A percentile compares a stretch with the other conserved stretches of the same genome.
Evolutionary conservation across 1,140 invertebrate species (phyloP).

Genomic region (Ips typographus): DNA sequence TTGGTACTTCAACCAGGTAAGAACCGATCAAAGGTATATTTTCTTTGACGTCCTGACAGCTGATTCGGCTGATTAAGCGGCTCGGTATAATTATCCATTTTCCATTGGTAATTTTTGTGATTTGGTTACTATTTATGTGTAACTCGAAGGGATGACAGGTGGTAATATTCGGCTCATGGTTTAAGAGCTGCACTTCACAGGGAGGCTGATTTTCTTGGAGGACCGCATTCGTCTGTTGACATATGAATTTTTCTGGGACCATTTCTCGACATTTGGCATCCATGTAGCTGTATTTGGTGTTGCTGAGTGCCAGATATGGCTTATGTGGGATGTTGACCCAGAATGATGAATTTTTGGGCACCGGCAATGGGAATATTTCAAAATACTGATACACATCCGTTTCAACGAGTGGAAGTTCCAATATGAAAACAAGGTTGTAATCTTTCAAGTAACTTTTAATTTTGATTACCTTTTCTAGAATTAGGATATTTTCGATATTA

Average conservation of each 20-base stretch:
- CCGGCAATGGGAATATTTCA: conserved; percentile 11
- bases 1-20: conserved; percentile 14
- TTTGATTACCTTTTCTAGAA: conserved; percentile 18
- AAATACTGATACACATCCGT: conserved; percentile 20
- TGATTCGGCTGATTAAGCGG: background rate
- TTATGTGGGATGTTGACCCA: conserved; percentile 17
- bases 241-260: conserved; percentile 6
- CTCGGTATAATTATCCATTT: conserved; percentile 22
- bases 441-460: conserved; percentile 28
- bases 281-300: conserved; percentile 11
- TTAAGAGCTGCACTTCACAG: conserved; percentile 17
- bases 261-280: conserved; percentile 16
- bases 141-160: conserved; percentile 19
- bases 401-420: conserved; percentile 27
- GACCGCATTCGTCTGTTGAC: background rate
- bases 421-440: conserved; percentile 13
- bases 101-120: conserved; percentile 15
- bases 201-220: conserved; percentile 14
- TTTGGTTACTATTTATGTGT: conserved; percentile 4
- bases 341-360: conserved; percentile 15
- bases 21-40: conserved; percentile 11
- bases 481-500: conserved; percentile 10
- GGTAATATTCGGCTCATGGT: conserved; percentile 12
- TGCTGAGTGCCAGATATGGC: conserved; percentile 16
- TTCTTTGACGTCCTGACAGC: conserved; percentile 12